Percentiles rank a stretch among this genome's conserved stretches.
phyloP scores from a whole-genome alignment of 64 coral and sea anemone species.

The Pachyseris speciosa region DNA sequence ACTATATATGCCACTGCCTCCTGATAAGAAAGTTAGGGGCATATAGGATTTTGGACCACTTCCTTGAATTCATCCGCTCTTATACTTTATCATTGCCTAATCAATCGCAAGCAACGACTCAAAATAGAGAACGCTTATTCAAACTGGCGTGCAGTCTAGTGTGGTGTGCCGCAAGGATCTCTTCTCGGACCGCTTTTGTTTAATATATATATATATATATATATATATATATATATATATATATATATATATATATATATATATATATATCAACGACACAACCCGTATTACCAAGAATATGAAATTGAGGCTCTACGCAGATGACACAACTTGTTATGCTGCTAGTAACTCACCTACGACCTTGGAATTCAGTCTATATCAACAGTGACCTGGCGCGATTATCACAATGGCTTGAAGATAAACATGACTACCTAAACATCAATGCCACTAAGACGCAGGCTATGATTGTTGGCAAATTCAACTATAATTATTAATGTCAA shows the following conservation, averaged over 20 bases:
- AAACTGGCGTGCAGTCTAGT: neutral
- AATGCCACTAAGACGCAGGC: neutral
- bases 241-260: too few relatives aligned
- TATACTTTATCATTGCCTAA: too few relatives aligned
- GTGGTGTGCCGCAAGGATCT: neutral
- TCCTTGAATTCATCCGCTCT: neutral
- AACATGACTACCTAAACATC: neutral
- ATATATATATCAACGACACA: too few relatives aligned
- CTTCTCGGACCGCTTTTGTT: neutral
- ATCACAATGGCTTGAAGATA: too few relatives aligned
- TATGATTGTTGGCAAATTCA: slow-evolving; percentile 8
- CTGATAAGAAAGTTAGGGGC: neutral
- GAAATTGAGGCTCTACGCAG: too few relatives aligned
- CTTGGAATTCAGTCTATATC: too few relatives aligned
- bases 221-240: too few relatives aligned
- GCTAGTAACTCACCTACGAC: too few relatives aligned
- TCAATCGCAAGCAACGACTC: neutral
- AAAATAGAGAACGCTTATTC: neutral
- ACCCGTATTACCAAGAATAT: too few relatives aligned
- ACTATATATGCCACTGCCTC: neutral
- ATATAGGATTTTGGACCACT: neutral
- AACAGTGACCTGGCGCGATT: too few relatives aligned
- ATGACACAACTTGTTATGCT: too few relatives aligned
- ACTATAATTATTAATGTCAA: neutral
- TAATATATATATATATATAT: too few relatives aligned